Conservation (phyloP, 1,140 invertebrate species). For the Ceratitis capitata region DNA sequence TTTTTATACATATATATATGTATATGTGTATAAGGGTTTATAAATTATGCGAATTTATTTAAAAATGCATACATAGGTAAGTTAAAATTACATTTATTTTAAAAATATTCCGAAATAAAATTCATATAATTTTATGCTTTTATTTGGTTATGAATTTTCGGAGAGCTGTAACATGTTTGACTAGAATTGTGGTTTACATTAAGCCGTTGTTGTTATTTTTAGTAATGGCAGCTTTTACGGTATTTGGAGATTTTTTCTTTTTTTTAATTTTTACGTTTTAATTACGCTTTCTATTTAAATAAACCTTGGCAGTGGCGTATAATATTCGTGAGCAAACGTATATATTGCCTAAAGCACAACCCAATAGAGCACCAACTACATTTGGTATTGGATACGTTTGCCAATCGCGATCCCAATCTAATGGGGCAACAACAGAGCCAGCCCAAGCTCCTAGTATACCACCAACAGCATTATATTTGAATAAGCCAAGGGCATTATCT, state of each 20-base stretch:
- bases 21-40: background rate
- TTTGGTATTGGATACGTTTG: conserved; percentile 78
- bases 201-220: background rate
- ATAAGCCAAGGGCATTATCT: conserved; percentile 57
- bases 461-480: conserved; percentile 67
- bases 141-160: background rate
- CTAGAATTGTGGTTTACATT: background rate
- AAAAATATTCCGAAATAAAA: background rate
- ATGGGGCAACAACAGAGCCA: conserved; percentile 80
- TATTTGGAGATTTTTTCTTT: background rate
- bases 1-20: background rate
- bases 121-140: background rate
- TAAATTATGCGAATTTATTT: background rate
- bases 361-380: conserved; percentile 71
- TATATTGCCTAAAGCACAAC: conserved; percentile 68
- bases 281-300: conserved; percentile 54
- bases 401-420: conserved; percentile 89
- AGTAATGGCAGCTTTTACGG: conserved; percentile 20
- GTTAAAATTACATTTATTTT: background rate
- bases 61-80: background rate
- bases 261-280: too few relatives aligned
- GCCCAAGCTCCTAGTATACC: conserved; percentile 81
- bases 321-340: conserved; percentile 60
- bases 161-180: background rate
- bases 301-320: conserved; percentile 58